These are phyloP conservation scores for Lontra canadensis DNA, from an alignment of 2,113 vertebrate species.

Conservation along the genomic window DNA sequence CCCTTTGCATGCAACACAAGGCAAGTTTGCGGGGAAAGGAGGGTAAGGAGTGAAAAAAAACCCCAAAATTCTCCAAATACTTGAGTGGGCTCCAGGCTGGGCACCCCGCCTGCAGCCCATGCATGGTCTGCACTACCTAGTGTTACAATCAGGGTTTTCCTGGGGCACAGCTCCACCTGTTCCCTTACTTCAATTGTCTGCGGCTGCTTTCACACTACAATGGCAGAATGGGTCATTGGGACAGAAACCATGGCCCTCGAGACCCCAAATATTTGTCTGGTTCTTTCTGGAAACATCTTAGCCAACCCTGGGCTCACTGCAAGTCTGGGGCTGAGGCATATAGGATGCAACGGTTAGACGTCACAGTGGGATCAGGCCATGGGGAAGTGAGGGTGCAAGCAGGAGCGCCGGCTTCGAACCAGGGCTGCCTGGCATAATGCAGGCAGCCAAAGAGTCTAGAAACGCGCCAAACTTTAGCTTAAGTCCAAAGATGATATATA, in stretches of 20 bases:
- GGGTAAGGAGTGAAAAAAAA: neutral
- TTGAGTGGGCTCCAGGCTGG: accelerated
- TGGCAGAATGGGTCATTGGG: neutral
- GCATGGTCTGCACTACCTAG: neutral
- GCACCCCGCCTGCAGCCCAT: accelerated
- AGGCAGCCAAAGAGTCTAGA: accelerated
- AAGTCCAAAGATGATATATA: neutral
- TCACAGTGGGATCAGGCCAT: neutral
- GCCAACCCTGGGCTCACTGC: neutral
- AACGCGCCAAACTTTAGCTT: neutral
- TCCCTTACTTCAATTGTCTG: neutral
- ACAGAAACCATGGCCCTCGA: neutral
- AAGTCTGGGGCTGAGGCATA: neutral
- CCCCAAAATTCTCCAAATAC: neutral
- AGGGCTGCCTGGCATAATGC: neutral
- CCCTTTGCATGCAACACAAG: neutral
- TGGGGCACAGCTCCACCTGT: neutral
- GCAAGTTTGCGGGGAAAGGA: neutral
- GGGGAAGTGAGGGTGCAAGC: neutral
- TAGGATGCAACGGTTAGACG: neutral
- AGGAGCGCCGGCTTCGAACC: neutral
- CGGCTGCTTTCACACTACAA: neutral
- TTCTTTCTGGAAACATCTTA: neutral
- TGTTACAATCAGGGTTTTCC: neutral
- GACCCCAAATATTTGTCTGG: neutral